Percentiles rank a stretch among this genome's conserved stretches.
Conservation (phyloP, 2,888 invertebrate species). For the Pyralis farinalis region DNA sequence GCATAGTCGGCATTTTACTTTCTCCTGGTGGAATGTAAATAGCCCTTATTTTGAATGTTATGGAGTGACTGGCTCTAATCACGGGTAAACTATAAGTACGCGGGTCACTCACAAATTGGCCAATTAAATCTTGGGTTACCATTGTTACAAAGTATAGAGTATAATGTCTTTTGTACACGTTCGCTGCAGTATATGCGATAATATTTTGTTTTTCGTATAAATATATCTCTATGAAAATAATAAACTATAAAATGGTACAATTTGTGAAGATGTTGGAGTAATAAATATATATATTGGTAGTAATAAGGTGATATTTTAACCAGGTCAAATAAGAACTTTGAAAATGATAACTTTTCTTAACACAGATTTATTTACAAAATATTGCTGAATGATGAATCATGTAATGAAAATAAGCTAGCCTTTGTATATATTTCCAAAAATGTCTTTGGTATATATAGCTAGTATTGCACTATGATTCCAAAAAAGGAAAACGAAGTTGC, state of each 20-base stretch:
- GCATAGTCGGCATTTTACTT: slow-evolving; percentile 36
- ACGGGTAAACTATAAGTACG: slow-evolving; percentile 10
- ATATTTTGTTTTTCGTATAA: too few species aligned
- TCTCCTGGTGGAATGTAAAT: slow-evolving; percentile 43
- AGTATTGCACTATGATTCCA: background rate
- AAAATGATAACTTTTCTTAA: too few species aligned
- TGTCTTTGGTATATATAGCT: background rate
- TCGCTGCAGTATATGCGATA: too few species aligned
- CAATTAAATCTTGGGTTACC: slow-evolving; percentile 6
- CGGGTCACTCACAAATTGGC: slow-evolving; percentile 14
- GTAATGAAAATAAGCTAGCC: background rate
- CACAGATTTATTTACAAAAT: too few species aligned
- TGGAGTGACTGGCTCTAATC: slow-evolving; percentile 23
- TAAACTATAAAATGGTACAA: too few species aligned
- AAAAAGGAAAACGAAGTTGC: background rate
- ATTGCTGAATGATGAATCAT: too few species aligned
- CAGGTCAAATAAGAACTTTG: too few species aligned
- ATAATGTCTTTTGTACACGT: background rate
- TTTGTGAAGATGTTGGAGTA: too few species aligned
- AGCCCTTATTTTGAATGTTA: slow-evolving; percentile 23
- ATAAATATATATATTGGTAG: too few species aligned
- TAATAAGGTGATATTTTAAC: too few species aligned
- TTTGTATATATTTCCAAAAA: background rate
- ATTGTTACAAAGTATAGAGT: background rate
- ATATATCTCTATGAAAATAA: too few species aligned